Percentiles rank a stretch among this genome's conserved stretches.
These are phyloP conservation scores for Oxyteleia sp. DNA, from an alignment of 2,888 invertebrate species.

Conservation along the genomic window DNA sequence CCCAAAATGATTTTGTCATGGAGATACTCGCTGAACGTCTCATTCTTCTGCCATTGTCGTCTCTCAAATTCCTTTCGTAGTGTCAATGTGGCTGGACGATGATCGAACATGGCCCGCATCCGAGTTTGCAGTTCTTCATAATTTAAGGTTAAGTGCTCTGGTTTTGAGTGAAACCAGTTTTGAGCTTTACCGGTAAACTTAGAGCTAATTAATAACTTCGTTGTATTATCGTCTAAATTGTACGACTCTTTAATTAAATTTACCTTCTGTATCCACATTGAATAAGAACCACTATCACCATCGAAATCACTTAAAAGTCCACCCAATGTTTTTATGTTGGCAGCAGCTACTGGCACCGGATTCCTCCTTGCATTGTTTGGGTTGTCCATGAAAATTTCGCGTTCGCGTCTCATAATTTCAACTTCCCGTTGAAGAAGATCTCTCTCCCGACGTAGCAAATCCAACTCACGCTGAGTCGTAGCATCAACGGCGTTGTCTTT, in stretches of 20 bases:
- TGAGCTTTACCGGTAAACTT: constrained; percentile 8
- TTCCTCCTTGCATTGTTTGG: neutral
- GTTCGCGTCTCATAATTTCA: neutral
- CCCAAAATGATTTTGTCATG: constrained; percentile 60
- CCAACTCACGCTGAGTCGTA: neutral
- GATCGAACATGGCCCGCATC: constrained; percentile 66
- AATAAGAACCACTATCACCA: constrained; percentile 47
- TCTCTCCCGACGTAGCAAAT: constrained; percentile 8
- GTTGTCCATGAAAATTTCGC: too few species aligned
- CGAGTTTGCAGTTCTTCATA: constrained; percentile 8
- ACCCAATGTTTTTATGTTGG: constrained; percentile 25
- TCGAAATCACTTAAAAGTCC: constrained; percentile 64
- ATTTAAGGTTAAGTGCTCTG: constrained; percentile 12
- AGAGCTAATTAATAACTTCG: constrained; percentile 61
- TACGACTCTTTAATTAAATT: constrained; percentile 54
- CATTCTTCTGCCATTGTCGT: constrained; percentile 60
- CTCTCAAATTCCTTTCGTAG: constrained; percentile 73
- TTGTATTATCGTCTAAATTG: constrained; percentile 50
- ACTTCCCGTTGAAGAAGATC: constrained; percentile 14
- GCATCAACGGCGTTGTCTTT: neutral
- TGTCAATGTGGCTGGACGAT: constrained; percentile 49
- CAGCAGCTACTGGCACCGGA: neutral
- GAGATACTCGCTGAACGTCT: constrained; percentile 70
- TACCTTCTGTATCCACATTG: constrained; percentile 65
- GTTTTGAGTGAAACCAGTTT: constrained; percentile 29